Evolutionary conservation across 1,140 invertebrate species (phyloP), one percentile per base, ranked within the genome.

Genomic region (Paramacrobiotus metropolitanus): DNA sequence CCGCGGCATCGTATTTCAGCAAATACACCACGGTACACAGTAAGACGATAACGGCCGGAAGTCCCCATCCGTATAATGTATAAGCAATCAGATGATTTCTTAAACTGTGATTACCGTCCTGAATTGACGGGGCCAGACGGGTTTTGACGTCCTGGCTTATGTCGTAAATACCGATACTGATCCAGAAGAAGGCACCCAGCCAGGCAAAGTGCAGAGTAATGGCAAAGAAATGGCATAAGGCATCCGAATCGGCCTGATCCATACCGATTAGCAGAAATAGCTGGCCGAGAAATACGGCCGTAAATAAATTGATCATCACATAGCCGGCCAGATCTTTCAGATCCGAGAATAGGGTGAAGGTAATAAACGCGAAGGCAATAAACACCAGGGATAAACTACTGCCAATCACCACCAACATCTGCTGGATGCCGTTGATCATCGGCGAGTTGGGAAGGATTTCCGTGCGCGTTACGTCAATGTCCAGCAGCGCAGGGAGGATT

Each of bases 281-380:
- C 48, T 55, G 48, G 0, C 48, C 48, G 15, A 55, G 15, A 28
- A 55, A 55, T 4, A 55, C 48, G 4, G 48, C 15, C 15, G 15
- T 55, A 24, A 55, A 55, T 24, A 55, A 28, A 24, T 55, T 55
- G 15, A 55, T 55, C 48, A 55, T 55, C 48, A 55, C 48, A 24
- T 20, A 40, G n/a, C 48, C 48, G 28, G 48, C 48, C 4, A 55
- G 48, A 24, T 55, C 48, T 55, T 55, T 55, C 15, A 55, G 48
- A 24, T 55, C 48, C 15, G 48, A 55, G 24, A 55, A 55, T 4
- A 55, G 24, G 0, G 48, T 55, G 48, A 55, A 55, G 48, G 48
- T 55, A 24, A 55, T 55, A 24, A 55, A 55, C 9, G 48, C 48
- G 28, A 55, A 55, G 24, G 48, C 48, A 24, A 55, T 55, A 24